Conservation (phyloP, 2,797 vertebrate genomes). For the Nyctalus aviator region DNA sequence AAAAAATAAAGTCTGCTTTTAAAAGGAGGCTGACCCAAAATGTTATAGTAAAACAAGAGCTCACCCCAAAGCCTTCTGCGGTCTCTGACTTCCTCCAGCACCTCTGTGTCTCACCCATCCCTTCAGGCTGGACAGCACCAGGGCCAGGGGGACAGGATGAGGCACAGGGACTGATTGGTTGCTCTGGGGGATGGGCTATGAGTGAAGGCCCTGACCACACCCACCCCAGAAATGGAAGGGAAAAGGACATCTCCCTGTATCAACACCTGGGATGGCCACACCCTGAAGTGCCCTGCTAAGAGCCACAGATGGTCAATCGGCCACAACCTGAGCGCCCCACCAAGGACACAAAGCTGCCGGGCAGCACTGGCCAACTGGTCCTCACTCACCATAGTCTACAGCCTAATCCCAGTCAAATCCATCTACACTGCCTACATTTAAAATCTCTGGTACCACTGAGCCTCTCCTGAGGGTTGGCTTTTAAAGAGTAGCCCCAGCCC, state of each 20-base stretch:
- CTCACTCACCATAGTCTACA: neutral
- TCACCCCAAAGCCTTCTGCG: neutral
- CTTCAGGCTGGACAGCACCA: neutral
- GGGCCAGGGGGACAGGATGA: neutral
- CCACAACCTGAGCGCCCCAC: neutral
- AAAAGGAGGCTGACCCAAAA: neutral
- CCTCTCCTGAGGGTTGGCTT: neutral
- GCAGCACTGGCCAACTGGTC: neutral
- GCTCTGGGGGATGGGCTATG: neutral
- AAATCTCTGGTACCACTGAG: too few species aligned
- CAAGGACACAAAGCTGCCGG: neutral
- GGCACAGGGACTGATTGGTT: too few species aligned
- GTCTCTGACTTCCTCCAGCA: neutral
- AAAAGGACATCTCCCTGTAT: neutral
- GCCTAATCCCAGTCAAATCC: neutral
- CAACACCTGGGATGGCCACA: neutral
- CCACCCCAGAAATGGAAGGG: neutral
- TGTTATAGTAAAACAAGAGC: neutral
- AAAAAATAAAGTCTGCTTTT: neutral
- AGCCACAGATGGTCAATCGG: neutral
- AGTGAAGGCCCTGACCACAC: neutral
- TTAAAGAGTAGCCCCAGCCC: fast-evolving
- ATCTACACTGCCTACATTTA: neutral
- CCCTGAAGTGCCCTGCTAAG: neutral
- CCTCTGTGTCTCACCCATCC: neutral